Conservation (phyloP, 2,113 vertebrate genomes). For the Neofelis nebulosa region DNA sequence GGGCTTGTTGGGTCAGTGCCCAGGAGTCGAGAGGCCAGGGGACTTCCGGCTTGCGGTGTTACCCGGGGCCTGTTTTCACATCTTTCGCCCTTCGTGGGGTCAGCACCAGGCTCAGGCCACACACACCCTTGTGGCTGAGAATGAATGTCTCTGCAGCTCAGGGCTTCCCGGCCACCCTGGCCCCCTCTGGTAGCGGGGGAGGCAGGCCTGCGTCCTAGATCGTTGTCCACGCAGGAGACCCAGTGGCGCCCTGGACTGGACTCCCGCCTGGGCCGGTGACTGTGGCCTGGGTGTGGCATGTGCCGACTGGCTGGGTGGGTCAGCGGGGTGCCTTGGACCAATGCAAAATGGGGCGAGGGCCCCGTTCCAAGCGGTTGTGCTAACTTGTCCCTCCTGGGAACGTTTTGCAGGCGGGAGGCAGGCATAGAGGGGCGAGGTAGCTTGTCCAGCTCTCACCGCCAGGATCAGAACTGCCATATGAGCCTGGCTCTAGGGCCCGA, state of each 20-base stretch:
- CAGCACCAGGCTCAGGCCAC: background rate
- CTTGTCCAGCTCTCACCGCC: background rate
- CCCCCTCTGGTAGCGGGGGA: background rate
- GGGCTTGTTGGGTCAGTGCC: background rate
- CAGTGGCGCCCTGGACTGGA: fast-evolving
- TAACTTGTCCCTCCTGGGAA: background rate
- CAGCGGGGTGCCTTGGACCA: background rate
- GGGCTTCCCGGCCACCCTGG: background rate
- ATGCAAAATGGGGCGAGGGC: fast-evolving
- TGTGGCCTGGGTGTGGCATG: background rate
- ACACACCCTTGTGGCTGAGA: too few species aligned
- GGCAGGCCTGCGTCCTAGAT: background rate
- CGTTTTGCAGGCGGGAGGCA: background rate
- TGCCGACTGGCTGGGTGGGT: background rate
- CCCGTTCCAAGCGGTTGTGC: background rate
- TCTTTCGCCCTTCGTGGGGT: background rate
- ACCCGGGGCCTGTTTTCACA: background rate
- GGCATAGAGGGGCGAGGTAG: background rate
- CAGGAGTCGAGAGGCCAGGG: background rate
- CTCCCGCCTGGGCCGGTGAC: background rate
- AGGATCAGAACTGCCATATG: background rate
- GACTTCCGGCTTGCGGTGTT: background rate
- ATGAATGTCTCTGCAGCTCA: background rate
- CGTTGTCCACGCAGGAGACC: background rate
- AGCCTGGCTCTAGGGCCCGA: background rate